Percentiles rank a stretch among this genome's conserved stretches.
Evolutionary conservation across 2,888 invertebrate genomes (phyloP).

Genomic region (Aphidoletes aphidimyza): DNA sequence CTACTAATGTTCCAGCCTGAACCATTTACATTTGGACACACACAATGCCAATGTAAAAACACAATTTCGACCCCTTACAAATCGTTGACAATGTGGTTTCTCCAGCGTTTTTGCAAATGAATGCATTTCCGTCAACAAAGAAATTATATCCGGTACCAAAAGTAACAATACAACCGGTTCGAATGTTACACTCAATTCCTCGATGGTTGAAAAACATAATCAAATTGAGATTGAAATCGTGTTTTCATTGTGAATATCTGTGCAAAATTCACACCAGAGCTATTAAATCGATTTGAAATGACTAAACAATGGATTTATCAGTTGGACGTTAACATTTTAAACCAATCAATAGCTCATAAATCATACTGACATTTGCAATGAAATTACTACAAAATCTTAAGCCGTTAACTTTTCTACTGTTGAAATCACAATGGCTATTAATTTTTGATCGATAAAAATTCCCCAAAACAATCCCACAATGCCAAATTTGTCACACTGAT

Average conservation of each 20-base stretch:
- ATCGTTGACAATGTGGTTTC: background rate
- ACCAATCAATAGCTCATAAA: conserved; percentile 39
- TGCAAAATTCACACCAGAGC: background rate
- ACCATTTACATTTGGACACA: background rate
- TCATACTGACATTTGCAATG: background rate
- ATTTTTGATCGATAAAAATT: background rate
- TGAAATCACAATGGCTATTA: too few relatives aligned
- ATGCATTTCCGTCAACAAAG: conserved; percentile 45
- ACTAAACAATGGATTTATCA: background rate
- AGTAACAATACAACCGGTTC: background rate
- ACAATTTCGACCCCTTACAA: background rate
- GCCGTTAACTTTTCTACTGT: too few relatives aligned
- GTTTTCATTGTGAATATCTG: background rate
- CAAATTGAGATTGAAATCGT: conserved; percentile 8
- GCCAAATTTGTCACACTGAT: background rate
- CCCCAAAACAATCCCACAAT: background rate
- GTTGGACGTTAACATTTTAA: background rate
- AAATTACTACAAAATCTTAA: background rate
- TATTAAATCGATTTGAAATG: conserved; percentile 15
- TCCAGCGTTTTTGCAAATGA: background rate
- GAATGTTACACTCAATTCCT: background rate
- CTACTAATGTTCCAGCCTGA: background rate
- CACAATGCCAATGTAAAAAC: background rate
- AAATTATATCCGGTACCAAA: background rate
- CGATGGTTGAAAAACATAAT: background rate